Base-by-base conservation (phyloP, 2,888 invertebrate genomes). In the Drosophila kuntzei region DNA sequence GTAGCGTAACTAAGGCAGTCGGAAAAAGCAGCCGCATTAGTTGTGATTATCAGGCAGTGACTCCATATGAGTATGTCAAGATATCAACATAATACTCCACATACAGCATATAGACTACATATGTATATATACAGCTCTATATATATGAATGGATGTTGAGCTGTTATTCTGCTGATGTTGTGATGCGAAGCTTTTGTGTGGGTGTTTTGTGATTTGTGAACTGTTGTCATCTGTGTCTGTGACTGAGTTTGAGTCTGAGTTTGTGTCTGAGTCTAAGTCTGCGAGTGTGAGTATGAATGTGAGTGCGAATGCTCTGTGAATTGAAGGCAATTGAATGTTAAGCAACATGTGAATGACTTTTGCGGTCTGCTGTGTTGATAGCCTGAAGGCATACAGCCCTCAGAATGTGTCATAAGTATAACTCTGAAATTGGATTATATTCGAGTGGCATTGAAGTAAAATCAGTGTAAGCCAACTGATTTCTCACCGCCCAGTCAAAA, bases 311-410 rank as follows among this genome's bases (percentile, higher is more conserved):
- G 34, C 36, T 29, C n/a, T 62, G 63, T 59, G 64, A 75, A 71
- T 64, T 76, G 73, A 63, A 68, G 80, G 71, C 88, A 88, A 87
- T 87, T 88, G 89, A 76, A 83, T 83, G 89, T 71, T 69, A 69
- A 80, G 81, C 64, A 78, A 84, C 63, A 71, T 76, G 66, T 72
- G 85, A 81, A 73, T 76, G 81, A 76, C 70, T 79, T 64, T 70
- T 65, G 80, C 69, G 69, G 70, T 66, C 68, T 60, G 49, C 43
- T 57, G 62, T 37, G 27, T 36, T 63, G 54, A 49, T 53, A 53
- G 49, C 50, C 49, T 37, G 37, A 20, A 59, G 59, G 54, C 64
- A 37, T 27, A 50, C 37, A 16, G 53, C 61, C 37, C 43, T 50
- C 51, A 60, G 55, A 53, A 61, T 58, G 78, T 76, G 78, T 61